Evolutionary conservation across 2,797 vertebrate genomes (phyloP).

Genomic region (Lagocephalus sceleratus): DNA sequence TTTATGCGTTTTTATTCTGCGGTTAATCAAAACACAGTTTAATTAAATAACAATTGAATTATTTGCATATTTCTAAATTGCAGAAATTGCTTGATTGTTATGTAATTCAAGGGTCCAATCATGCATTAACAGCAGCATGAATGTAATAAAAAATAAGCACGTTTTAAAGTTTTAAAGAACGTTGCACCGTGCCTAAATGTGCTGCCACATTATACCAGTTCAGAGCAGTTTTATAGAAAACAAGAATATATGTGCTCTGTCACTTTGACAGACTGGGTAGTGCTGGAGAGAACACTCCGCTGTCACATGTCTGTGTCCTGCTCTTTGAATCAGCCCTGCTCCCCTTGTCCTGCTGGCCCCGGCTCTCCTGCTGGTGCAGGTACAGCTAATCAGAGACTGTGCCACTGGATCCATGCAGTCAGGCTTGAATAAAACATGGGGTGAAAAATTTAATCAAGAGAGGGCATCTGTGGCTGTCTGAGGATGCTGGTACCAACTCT

Average conservation of each 20-base stretch:
- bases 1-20: too few species aligned
- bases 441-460: constrained; percentile 63
- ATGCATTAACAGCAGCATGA: too few species aligned
- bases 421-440: constrained; percentile 72
- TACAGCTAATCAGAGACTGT: constrained; percentile 65
- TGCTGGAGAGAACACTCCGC: constrained; percentile 35
- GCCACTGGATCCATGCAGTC: constrained; percentile 45
- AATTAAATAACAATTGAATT: too few species aligned
- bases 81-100: too few species aligned
- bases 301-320: constrained; percentile 52
- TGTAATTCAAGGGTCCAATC: too few species aligned
- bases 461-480: constrained; percentile 66
- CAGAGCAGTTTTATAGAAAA: background rate
- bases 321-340: constrained; percentile 52
- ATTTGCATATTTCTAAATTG: too few species aligned
- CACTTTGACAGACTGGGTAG: constrained; percentile 43
- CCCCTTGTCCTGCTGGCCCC: constrained; percentile 36
- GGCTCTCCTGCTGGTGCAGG: constrained; percentile 56
- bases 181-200: background rate
- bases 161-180: background rate
- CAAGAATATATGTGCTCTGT: constrained; percentile 20
- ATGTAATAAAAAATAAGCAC: background rate
- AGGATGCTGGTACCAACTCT: constrained; percentile 57
- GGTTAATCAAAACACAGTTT: too few species aligned
- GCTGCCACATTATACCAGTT: background rate